Percentiles rank a stretch among this genome's conserved stretches.
phyloP scores from a whole-genome alignment of 23 tunicate genomes.

The Phallusia fumigata region DNA sequence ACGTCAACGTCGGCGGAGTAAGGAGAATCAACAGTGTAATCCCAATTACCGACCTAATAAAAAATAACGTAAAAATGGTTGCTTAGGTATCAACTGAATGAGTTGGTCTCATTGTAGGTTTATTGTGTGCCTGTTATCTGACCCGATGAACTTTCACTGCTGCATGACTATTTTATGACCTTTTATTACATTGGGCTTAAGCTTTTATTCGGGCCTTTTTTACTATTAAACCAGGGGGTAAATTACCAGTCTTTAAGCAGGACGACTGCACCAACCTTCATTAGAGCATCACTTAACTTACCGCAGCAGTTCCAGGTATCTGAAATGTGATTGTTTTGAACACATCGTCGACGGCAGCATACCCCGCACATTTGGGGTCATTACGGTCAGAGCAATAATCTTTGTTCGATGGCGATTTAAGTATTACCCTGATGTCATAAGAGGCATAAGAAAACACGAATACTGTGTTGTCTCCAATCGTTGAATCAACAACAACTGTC shows the following conservation, averaged over 20 bases:
- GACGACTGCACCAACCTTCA: too few relatives aligned
- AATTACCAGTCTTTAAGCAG: too few relatives aligned
- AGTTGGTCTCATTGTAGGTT: too few relatives aligned
- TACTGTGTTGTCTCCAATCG: constrained; percentile 48
- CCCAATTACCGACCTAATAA: constrained; percentile 47
- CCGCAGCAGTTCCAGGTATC: not conserved
- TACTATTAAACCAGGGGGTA: too few relatives aligned
- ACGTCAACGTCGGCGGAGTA: constrained; percentile 7
- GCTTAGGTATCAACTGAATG: too few relatives aligned
- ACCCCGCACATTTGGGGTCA: not conserved
- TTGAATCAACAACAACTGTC: constrained; percentile 36
- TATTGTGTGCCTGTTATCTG: too few relatives aligned
- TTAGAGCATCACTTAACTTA: too few relatives aligned
- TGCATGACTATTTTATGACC: too few relatives aligned
- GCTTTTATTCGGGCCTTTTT: too few relatives aligned
- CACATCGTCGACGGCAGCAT: not conserved
- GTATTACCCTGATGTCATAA: not conserved
- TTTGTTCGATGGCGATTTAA: not conserved
- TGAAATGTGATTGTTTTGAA: not conserved
- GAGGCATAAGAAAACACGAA: constrained; percentile 52
- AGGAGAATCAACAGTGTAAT: constrained; percentile 9
- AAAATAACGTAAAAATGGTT: too few relatives aligned
- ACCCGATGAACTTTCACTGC: too few relatives aligned
- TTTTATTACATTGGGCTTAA: too few relatives aligned
- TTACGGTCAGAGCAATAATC: not conserved